These are phyloP conservation scores for Coboldia fuscipes DNA, from an alignment of 1,140 invertebrate species.

Conservation along the genomic window DNA sequence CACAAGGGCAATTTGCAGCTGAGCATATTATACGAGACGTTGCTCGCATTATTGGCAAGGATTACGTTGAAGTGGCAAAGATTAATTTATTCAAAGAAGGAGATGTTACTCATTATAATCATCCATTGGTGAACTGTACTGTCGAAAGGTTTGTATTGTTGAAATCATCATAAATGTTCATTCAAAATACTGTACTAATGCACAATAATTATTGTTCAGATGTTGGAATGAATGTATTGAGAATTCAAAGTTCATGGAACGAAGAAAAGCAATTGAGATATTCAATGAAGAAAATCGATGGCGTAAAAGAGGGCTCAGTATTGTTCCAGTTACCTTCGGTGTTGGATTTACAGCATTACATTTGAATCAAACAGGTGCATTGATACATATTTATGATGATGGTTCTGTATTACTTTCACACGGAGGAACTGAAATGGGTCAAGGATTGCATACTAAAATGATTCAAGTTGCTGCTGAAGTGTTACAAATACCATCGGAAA, in stretches of 20 bases:
- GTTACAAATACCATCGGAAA: conserved; percentile 27
- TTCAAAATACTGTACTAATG: too few relatives aligned
- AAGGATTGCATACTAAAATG: conserved; percentile 42
- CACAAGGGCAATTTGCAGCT: conserved; percentile 69
- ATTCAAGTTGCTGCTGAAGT: conserved; percentile 29
- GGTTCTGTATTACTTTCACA: conserved; percentile 36
- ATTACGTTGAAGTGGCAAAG: conserved; percentile 40
- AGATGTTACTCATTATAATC: conserved; percentile 45
- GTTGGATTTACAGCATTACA: conserved; percentile 21
- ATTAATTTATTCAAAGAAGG: conserved; percentile 71
- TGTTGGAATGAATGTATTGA: conserved; percentile 66
- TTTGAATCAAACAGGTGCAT: conserved; percentile 22
- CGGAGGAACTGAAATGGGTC: conserved; percentile 46
- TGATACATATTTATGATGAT: conserved; percentile 36
- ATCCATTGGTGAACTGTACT: conserved; percentile 40
- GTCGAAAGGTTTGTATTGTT: conserved; percentile 27
- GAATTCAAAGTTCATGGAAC: conserved; percentile 40
- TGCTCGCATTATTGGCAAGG: conserved; percentile 41
- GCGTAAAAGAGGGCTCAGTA: conserved; percentile 27
- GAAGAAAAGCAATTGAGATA: conserved; percentile 27
- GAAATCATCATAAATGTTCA: too few relatives aligned
- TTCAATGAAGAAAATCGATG: conserved; percentile 39
- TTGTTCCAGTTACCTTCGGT: conserved; percentile 25
- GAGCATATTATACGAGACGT: conserved; percentile 61
- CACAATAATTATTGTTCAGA: conserved; percentile 23